These are phyloP conservation scores for Castor canadensis DNA, from an alignment of 2,113 vertebrate genomes.

Conservation along the genomic window DNA sequence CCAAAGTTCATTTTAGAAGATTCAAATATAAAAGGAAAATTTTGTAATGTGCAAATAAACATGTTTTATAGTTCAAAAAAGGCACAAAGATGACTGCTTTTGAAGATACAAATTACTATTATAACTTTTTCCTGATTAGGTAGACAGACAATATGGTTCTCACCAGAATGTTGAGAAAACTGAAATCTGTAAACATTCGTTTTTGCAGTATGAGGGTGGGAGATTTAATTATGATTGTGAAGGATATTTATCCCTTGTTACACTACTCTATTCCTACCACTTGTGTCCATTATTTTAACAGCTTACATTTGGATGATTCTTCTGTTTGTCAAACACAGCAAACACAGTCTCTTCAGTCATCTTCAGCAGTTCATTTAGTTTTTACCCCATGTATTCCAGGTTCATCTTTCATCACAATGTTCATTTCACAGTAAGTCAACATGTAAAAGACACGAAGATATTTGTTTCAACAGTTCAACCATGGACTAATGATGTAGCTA, in stretches of 20 bases:
- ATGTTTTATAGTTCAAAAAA: not conserved
- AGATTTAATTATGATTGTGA: not conserved
- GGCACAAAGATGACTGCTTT: not conserved
- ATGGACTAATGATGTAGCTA: not conserved
- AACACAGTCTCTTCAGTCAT: not conserved
- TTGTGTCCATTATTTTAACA: not conserved
- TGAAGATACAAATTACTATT: not conserved
- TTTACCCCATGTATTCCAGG: not conserved
- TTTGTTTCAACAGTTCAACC: not conserved
- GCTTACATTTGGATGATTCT: not conserved
- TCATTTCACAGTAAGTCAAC: conserved; percentile 37
- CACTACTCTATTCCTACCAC: not conserved
- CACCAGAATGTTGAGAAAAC: conserved; percentile 19
- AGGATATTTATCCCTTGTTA: not conserved
- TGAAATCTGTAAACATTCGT: not conserved
- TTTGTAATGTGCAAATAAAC: not conserved
- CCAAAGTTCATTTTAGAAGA: conserved; percentile 27
- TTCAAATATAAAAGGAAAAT: conserved; percentile 19
- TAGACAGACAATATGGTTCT: not conserved
- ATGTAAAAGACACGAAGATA: not conserved
- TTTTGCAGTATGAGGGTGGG: not conserved
- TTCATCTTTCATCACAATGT: not conserved
- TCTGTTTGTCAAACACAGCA: not conserved
- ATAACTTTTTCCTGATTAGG: not conserved
- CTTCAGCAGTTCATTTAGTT: not conserved